A percentile compares a stretch with the other conserved stretches of the same genome.
These are phyloP conservation scores for Hipparchia sbordonii DNA, from an alignment of 2,888 invertebrate species.

Conservation along the genomic window DNA sequence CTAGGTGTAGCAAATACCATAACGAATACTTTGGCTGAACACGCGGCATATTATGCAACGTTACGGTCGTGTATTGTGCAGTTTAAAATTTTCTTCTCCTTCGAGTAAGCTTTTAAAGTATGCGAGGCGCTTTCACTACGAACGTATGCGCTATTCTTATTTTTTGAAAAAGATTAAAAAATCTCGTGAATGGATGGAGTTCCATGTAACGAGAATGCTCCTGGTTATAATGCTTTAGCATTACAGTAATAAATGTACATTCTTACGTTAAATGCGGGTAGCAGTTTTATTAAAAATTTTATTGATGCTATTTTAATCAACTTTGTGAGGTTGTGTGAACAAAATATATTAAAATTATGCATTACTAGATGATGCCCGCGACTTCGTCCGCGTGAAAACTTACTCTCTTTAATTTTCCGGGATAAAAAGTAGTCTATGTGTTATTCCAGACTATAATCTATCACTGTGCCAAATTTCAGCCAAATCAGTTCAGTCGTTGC, in stretches of 20 bases:
- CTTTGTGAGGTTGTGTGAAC: background rate
- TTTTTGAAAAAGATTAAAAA: constrained; percentile 31
- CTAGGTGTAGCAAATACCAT: constrained; percentile 82
- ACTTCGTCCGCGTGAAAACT: too few species aligned
- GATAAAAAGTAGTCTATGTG: too few species aligned
- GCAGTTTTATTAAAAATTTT: constrained; percentile 11
- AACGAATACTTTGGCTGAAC: constrained; percentile 82
- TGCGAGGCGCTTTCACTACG: constrained; percentile 47
- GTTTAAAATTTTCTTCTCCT: constrained; percentile 70
- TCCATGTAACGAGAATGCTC: constrained; percentile 1
- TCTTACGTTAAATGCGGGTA: constrained; percentile 10
- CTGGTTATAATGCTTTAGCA: constrained; percentile 21
- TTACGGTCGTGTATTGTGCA: constrained; percentile 73
- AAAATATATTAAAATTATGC: background rate
- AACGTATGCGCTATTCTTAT: constrained; percentile 43
- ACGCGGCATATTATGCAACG: constrained; percentile 80
- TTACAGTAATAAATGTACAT: constrained; percentile 20
- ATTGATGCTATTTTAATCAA: constrained; percentile 3
- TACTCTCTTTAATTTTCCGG: too few species aligned
- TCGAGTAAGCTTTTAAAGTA: constrained; percentile 62
- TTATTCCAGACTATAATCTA: too few species aligned
- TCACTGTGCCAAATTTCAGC: too few species aligned
- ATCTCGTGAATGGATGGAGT: constrained; percentile 22
- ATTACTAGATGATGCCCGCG: background rate
- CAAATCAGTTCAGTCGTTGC: too few species aligned